A percentile compares a stretch with the other conserved stretches of the same genome.
Conservation (phyloP, 2,797 vertebrate species). For the Betta splendens region DNA sequence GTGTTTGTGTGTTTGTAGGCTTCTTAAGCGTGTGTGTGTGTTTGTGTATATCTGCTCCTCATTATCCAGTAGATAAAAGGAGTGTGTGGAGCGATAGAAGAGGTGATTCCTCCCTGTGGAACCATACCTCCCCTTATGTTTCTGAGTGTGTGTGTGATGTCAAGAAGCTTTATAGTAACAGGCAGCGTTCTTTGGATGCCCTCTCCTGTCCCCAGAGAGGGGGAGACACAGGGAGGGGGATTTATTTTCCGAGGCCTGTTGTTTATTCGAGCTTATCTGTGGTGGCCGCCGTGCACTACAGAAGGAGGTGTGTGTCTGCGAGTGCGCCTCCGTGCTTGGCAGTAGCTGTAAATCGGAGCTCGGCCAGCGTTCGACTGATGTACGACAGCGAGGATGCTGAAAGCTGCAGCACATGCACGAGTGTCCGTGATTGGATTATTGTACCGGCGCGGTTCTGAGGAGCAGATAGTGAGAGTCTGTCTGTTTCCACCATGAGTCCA, state of each 20-base stretch:
- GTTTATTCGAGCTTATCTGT: slow-evolving; percentile 75
- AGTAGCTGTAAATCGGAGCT: slow-evolving; percentile 70
- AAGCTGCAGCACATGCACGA: slow-evolving; percentile 45
- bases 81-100: slow-evolving; percentile 66
- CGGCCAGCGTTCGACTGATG: slow-evolving; percentile 68
- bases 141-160: slow-evolving; percentile 57
- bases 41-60: slow-evolving; percentile 67
- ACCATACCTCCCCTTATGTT: slow-evolving; percentile 57
- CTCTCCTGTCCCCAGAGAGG: slow-evolving; percentile 57
- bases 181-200: slow-evolving; percentile 64
- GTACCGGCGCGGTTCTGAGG: slow-evolving; percentile 33
- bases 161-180: slow-evolving; percentile 69
- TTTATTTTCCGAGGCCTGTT: slow-evolving; percentile 75
- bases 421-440: slow-evolving; percentile 55
- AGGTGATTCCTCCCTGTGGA: slow-evolving; percentile 77
- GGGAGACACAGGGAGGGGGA: slow-evolving; percentile 42
- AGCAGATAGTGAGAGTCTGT: slow-evolving; percentile 20
- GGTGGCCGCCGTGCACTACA: slow-evolving; percentile 61
- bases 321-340: slow-evolving; percentile 43
- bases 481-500: neutral
- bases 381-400: slow-evolving; percentile 63
- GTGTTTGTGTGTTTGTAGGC: slow-evolving; percentile 26
- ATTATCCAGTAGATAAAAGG: slow-evolving; percentile 82
- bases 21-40: neutral
- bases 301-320: slow-evolving; percentile 44